phyloP scores from a whole-genome alignment of 2,888 invertebrate species.

The Idaea dimidiata region DNA sequence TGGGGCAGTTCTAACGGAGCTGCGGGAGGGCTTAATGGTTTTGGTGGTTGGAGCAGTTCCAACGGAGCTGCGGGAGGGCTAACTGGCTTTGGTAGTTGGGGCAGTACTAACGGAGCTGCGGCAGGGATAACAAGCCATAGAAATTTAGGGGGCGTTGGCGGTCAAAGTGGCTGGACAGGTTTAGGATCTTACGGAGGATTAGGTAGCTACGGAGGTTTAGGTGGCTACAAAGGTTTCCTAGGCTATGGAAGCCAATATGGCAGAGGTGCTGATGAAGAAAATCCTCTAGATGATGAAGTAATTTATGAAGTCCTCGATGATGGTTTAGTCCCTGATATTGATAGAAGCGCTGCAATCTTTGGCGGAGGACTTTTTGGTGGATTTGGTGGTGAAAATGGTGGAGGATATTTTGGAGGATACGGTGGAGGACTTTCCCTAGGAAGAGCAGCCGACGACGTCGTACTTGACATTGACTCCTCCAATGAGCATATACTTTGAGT shows the following conservation, averaged over 20 bases:
- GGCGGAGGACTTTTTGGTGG: too few relatives aligned
- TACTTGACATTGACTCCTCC: background rate
- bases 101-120: background rate
- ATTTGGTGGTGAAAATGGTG: too few relatives aligned
- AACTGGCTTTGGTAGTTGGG: conserved; percentile 6
- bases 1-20: conserved; percentile 10
- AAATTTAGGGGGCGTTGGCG: too few relatives aligned
- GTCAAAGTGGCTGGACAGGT: background rate
- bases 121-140: too few relatives aligned
- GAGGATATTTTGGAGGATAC: background rate
- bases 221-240: too few relatives aligned
- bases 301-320: too few relatives aligned
- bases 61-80: background rate
- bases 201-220: background rate
- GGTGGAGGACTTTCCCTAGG: background rate
- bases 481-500: too few relatives aligned
- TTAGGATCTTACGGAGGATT: background rate
- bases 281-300: too few relatives aligned
- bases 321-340: too few relatives aligned
- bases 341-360: too few relatives aligned
- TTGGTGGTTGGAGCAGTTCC: conserved; percentile 6
- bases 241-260: background rate
- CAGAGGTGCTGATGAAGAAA: background rate
- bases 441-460: background rate
- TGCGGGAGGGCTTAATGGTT: conserved; percentile 11